Evolutionary conservation across 2,888 invertebrate genomes (phyloP).

Genomic region (Sesamia inferens): DNA sequence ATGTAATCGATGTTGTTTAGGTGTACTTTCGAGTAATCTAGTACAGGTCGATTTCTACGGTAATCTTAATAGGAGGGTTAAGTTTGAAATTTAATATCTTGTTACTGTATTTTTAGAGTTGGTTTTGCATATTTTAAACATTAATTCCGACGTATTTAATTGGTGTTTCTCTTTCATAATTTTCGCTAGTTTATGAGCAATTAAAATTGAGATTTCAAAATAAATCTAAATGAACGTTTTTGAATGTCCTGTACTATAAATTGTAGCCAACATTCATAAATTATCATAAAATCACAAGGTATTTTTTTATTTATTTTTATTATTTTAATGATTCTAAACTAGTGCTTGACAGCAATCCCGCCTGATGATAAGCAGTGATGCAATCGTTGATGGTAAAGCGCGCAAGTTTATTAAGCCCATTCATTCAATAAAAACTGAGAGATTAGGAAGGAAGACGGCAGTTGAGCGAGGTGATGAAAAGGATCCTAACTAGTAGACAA

Average conservation of each 20-base stretch:
- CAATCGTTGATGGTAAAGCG: too few species aligned
- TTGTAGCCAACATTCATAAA: neutral
- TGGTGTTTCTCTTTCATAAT: neutral
- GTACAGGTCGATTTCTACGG: constrained; percentile 47
- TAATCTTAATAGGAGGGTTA: constrained; percentile 58
- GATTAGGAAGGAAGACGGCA: too few species aligned
- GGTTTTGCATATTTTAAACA: constrained; percentile 29
- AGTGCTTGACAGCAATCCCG: too few species aligned
- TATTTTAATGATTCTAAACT: too few species aligned
- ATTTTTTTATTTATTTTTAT: too few species aligned
- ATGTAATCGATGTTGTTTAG: constrained; percentile 73
- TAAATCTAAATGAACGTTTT: neutral
- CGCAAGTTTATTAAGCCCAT: too few species aligned
- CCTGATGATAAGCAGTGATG: too few species aligned
- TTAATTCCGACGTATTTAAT: constrained; percentile 1
- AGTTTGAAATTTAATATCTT: constrained; percentile 41
- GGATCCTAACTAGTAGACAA: too few species aligned
- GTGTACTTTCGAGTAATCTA: constrained; percentile 62
- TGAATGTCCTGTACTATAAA: neutral
- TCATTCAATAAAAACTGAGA: too few species aligned
- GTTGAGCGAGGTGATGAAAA: too few species aligned
- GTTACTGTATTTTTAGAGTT: constrained; percentile 14
- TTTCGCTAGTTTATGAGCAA: neutral
- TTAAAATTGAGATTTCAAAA: neutral
- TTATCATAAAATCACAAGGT: neutral